phyloP scores from a whole-genome alignment of 2,888 invertebrate genomes.

The Xanthorhoe designata region DNA sequence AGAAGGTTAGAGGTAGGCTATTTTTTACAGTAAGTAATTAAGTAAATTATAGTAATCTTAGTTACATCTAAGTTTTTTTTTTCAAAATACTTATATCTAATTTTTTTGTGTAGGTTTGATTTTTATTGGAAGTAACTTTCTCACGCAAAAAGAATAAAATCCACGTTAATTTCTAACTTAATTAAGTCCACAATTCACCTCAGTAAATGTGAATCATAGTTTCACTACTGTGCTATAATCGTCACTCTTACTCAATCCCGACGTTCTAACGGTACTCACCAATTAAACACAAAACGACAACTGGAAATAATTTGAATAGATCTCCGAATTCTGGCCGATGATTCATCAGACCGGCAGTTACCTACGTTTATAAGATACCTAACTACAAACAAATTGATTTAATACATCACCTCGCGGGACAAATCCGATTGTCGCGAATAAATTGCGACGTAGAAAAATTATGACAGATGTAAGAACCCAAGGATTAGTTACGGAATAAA shows the following conservation, averaged over 20 bases:
- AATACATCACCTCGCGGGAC: slow-evolving; percentile 65
- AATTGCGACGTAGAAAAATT: slow-evolving; percentile 84
- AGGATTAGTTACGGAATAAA: slow-evolving; percentile 78
- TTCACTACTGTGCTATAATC: slow-evolving; percentile 59
- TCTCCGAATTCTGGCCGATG: slow-evolving; percentile 61
- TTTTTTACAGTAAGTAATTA: too few species aligned
- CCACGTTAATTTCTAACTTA: not conserved
- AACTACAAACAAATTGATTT: slow-evolving; percentile 71
- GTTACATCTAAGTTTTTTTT: too few species aligned
- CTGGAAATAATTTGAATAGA: slow-evolving; percentile 69
- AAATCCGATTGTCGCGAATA: slow-evolving; percentile 79
- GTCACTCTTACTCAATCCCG: slow-evolving; percentile 63
- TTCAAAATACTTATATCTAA: too few species aligned
- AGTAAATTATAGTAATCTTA: too few species aligned
- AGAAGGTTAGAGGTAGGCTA: too few species aligned
- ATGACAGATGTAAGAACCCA: slow-evolving; percentile 77
- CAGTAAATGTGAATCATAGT: not conserved
- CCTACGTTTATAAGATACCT: slow-evolving; percentile 52
- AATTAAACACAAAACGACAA: slow-evolving; percentile 65
- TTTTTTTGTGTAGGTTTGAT: too few species aligned
- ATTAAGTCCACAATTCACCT: not conserved
- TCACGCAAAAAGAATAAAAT: not conserved
- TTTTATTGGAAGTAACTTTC: not conserved
- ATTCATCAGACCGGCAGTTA: slow-evolving; percentile 65
- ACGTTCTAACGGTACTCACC: slow-evolving; percentile 64